A percentile compares a stretch with the other conserved stretches of the same genome.
phyloP scores from a whole-genome alignment of 1,140 invertebrate genomes.

The Euwallacea fornicatus region DNA sequence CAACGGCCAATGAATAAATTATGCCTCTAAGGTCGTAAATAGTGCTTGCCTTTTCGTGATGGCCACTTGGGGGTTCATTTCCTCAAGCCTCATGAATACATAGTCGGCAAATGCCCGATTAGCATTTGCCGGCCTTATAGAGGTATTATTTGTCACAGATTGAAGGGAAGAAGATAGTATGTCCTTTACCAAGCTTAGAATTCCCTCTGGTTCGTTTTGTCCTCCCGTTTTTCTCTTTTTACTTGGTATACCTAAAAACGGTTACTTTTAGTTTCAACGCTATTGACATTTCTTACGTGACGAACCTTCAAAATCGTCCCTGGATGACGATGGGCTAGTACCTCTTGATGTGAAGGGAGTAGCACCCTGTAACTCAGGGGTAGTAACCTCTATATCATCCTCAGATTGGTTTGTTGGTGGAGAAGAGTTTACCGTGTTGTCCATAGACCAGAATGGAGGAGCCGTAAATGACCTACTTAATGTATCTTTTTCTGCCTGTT shows the following conservation, averaged over 20 bases:
- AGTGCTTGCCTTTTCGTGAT: neutral
- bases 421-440: neutral
- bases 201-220: conserved; percentile 3
- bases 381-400: neutral
- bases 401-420: conserved; percentile 1
- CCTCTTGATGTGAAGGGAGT: neutral
- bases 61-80: neutral
- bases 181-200: conserved; percentile 1
- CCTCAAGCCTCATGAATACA: conserved; percentile 12
- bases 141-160: neutral
- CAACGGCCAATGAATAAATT: neutral
- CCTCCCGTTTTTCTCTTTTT: neutral
- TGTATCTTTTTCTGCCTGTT: neutral
- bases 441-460: neutral
- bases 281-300: neutral
- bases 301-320: neutral
- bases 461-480: conserved; percentile 9
- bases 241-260: neutral
- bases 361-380: too few species aligned
- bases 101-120: conserved; percentile 16
- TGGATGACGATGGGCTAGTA: neutral
- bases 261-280: neutral
- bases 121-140: neutral
- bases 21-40: conserved; percentile 2
- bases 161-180: neutral